Conservation (phyloP, 2,113 vertebrate species). For the Rhipidura dahli region DNA sequence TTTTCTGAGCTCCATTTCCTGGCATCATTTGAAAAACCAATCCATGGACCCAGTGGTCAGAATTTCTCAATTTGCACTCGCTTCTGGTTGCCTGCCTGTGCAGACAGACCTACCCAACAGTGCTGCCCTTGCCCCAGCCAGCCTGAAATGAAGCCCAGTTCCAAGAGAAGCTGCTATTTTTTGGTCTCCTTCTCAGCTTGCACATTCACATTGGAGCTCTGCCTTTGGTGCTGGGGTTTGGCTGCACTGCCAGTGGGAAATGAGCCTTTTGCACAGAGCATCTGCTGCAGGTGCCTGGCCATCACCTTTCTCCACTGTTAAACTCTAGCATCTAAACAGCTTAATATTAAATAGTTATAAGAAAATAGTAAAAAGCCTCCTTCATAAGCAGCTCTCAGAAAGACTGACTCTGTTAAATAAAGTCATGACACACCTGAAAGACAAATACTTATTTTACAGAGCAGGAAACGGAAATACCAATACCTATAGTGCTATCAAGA, state of each 20-base stretch:
- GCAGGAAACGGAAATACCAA: not conserved
- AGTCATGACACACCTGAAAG: not conserved
- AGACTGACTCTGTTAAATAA: not conserved
- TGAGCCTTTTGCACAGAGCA: not conserved
- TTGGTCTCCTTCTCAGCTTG: not conserved
- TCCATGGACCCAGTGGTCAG: not conserved
- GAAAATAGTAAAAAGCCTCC: not conserved
- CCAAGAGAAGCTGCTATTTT: not conserved
- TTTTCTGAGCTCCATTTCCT: not conserved
- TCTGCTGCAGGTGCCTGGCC: not conserved
- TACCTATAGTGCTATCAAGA: not conserved
- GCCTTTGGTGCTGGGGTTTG: not conserved
- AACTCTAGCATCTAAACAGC: not conserved
- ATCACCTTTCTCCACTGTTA: not conserved
- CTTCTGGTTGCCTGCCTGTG: not conserved
- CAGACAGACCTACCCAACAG: not conserved
- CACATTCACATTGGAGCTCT: not conserved
- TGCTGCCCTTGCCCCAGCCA: not conserved
- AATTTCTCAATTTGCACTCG: not conserved
- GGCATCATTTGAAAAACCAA: not conserved
- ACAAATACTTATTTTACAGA: not conserved
- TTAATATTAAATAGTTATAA: not conserved
- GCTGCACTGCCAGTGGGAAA: accelerated
- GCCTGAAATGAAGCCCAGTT: not conserved
- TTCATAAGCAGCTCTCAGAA: not conserved